phyloP scores from a whole-genome alignment of 2,113 vertebrate species.

The Brachypteracias leptosomus region DNA sequence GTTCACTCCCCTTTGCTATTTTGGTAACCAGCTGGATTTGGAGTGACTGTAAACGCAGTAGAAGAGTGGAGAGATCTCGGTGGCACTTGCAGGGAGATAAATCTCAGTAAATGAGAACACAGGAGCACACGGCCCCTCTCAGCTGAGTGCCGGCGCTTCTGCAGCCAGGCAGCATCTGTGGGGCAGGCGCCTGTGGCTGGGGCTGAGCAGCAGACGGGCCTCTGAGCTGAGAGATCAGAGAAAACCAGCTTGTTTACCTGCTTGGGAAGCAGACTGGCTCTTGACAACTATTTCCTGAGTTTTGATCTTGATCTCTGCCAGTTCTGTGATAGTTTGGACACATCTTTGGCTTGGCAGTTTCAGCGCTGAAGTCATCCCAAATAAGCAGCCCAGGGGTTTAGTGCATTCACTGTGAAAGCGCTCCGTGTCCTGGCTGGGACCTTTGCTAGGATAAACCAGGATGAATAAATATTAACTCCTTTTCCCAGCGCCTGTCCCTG shows the following conservation, averaged over 20 bases:
- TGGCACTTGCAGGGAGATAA: background rate
- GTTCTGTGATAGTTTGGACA: background rate
- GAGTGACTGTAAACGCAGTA: background rate
- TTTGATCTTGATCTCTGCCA: conserved; percentile 18
- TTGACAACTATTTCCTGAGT: conserved; percentile 3
- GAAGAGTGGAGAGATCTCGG: background rate
- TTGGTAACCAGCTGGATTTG: background rate
- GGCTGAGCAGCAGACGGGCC: background rate
- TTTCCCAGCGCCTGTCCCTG: background rate
- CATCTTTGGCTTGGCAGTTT: conserved; percentile 36
- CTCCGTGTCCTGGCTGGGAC: background rate
- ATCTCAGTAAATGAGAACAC: background rate
- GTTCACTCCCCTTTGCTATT: background rate
- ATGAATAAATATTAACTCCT: background rate
- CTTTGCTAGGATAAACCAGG: background rate
- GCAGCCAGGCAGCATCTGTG: background rate
- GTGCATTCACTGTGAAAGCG: background rate
- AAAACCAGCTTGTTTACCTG: conserved; percentile 34
- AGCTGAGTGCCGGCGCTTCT: background rate
- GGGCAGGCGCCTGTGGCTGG: background rate
- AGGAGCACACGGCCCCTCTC: background rate
- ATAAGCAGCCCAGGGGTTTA: background rate
- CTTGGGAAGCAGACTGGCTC: conserved; percentile 5
- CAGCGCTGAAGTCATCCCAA: background rate
- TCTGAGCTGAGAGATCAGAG: background rate